phyloP scores from a whole-genome alignment of 2,113 vertebrate genomes.

The Octodon degus region DNA sequence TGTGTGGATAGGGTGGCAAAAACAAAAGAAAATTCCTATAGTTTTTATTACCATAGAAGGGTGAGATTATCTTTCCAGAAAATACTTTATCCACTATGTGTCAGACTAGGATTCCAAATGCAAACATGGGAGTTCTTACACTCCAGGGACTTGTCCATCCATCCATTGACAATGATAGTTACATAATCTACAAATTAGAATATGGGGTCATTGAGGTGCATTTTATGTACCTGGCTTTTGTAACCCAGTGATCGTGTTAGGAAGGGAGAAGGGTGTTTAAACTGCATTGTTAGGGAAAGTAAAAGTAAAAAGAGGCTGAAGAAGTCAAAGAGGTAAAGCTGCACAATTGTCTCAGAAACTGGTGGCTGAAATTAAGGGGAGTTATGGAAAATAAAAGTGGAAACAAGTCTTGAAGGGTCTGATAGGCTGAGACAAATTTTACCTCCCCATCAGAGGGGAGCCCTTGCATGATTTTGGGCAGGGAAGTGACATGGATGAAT shows the following conservation, averaged over 20 bases:
- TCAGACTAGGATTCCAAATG: slow-evolving; percentile 28
- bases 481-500: no score
- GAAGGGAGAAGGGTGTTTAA: not conserved
- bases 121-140: not conserved
- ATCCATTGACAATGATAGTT: not conserved
- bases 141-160: not conserved
- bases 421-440: not conserved
- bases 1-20: slow-evolving; percentile 7
- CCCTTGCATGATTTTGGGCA: not conserved
- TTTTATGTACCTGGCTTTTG: not conserved
- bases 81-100: not conserved
- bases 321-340: not conserved
- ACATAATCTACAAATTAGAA: not conserved
- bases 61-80: slow-evolving; percentile 15
- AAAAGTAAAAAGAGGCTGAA: not conserved
- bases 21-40: slow-evolving; percentile 29
- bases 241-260: not conserved
- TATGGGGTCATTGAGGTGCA: not conserved
- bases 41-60: slow-evolving; percentile 37
- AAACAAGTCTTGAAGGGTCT: not conserved
- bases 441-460: not conserved
- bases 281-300: not conserved
- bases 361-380: not conserved
- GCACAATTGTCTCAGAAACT: not conserved
- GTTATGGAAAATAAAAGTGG: not conserved